Base-by-base conservation (phyloP, 2,797 vertebrate species). In the Hippoglossus hippoglossus region DNA sequence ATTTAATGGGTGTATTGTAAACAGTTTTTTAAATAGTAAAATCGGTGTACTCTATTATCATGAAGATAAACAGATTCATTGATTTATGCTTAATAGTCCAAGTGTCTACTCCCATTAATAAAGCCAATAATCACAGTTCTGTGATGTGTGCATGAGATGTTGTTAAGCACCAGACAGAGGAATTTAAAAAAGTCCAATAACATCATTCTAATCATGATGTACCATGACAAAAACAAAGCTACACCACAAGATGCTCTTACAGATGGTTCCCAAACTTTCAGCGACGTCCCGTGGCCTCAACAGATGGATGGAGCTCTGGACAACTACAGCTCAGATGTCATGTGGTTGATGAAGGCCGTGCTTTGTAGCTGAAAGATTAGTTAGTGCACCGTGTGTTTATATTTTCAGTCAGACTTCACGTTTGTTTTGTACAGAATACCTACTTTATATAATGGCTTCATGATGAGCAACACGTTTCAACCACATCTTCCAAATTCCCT, bases 351-450 rank as follows among this genome's bases (percentile, higher is more conserved):
- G 3, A 64, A 47, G 18, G 18, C 7, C 28, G 9, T 6, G 11
- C 31, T 63, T 41, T 34, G 26, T 2, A 21, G 21, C 53, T 16
- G 31, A 61, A 60, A 55, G 41, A 34, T 71, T 63, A 31, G 16
- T 49, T 15, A 44, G 5, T 19, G 39, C 39, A 41, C 9, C 9
- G 0, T 3, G 10, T 10, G 10, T 34, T 34, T 34, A 34, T 34
- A 11, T 3, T 10, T 26, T 26, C 26, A 34, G 10, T 34, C 8
- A 34, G 31, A 34, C 31, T 34, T 3, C 31, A 10, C 31, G 31
- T 15, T 41, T 41, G 16, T 41, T 41, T 41, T 41, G 39, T 15
- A 5, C 31, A 3, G 9, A 11, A 34, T 34, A 34, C 31, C 31
- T 11, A 11, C 11, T 34, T 34, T 34, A 34, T 34, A 34, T 34